Base-by-base conservation (phyloP, 1,140 invertebrate genomes). In the Drosophila triauraria region DNA sequence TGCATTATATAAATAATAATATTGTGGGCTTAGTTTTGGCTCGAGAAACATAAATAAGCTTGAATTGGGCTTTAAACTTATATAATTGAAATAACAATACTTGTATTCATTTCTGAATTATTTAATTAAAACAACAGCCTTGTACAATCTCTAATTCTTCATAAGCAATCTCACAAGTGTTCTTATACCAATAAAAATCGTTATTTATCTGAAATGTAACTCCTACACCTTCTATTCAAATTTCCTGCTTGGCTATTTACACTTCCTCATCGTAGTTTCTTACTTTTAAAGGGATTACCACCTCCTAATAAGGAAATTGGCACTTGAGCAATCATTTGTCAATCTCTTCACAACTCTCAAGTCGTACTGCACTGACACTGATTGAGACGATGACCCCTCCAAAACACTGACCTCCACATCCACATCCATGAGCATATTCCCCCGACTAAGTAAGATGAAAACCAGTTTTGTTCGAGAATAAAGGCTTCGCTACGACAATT, bases 261-360 rank as follows among this genome's bases (percentile, higher is more conserved):
- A 57, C 32, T 70, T 67, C 62, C 67, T 46, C 30, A n/a, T 32
- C 13, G 8, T 4, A 15, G 42, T 30, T 7, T 44, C 27, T 32
- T 46, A 53, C 54, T 17, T 58, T 70, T 27, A 12, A 35, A 20
- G 40, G 51, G 44, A n/a, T 58, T 58, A 69, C 38, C 67, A 30
- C n/a, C 53, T 58, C 53, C 67, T 23, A 60, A 60, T 72, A 72
- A 54, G 75, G 76, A 79, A 81, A 76, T 80, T 77, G 82, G 48
- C 81, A 85, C 82, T 84, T 57, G 48, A 64, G 25, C 44, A 43
- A 69, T 77, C 64, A 81, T 80, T 85, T 85, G 65, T 84, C 81
- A 77, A 74, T 61, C 42, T 72, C 72, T 80, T 65, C 51, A 71
- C 35, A 43, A 51, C 67, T 30, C 68, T 71, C 30, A 23, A 72